phyloP scores from a whole-genome alignment of 53 echinoderm and acorn worm species.

The Echinometra lucunter region DNA sequence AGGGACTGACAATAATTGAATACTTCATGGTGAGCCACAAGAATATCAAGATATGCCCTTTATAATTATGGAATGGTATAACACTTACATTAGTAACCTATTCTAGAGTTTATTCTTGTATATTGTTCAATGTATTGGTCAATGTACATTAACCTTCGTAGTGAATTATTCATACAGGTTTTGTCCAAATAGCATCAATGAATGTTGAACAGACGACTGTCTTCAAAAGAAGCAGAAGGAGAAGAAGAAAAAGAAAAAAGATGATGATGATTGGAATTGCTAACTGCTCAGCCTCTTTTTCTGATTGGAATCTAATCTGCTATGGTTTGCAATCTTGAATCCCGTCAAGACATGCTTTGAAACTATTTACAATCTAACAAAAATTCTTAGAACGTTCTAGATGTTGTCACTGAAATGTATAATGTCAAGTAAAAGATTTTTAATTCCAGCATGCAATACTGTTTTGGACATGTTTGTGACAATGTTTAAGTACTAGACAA shows the following conservation, averaged over 20 bases:
- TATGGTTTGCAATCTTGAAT: not conserved
- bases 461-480: not conserved
- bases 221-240: too few species aligned
- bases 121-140: too few species aligned
- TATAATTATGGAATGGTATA: constrained; percentile 13
- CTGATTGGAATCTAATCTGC: not conserved
- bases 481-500: not conserved
- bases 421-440: not conserved
- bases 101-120: not conserved
- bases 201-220: not conserved
- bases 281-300: not conserved
- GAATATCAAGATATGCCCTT: not conserved
- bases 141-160: not conserved
- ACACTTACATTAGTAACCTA: not conserved
- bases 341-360: not conserved
- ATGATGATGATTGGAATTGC: not conserved
- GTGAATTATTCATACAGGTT: too few species aligned
- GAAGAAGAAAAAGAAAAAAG: too few species aligned
- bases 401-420: not conserved
- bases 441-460: not conserved
- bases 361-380: not conserved
- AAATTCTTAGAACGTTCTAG: not conserved
- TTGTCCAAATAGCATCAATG: not conserved
- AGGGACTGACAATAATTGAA: not conserved
- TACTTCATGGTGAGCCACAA: not conserved